Percentiles rank a stretch among this genome's conserved stretches.
phyloP scores from a whole-genome alignment of 1,140 invertebrate species.

The Bursaphelenchus mucronatus region DNA sequence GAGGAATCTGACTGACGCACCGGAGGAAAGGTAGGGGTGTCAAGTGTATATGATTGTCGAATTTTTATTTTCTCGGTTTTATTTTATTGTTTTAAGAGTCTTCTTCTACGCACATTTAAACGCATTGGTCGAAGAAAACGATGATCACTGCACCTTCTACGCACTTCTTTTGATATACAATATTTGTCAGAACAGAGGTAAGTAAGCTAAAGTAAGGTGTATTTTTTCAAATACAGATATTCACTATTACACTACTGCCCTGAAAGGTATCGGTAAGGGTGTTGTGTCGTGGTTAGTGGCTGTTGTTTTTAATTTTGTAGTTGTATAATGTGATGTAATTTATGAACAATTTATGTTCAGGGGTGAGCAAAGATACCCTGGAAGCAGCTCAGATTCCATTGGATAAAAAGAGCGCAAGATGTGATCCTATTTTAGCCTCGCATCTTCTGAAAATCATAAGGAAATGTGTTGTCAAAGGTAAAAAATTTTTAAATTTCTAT shows the following conservation, averaged over 20 bases:
- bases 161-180: conserved; percentile 85
- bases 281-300: conserved; percentile 22
- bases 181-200: conserved; percentile 86
- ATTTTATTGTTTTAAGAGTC: conserved; percentile 66
- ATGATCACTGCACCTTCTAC: conserved; percentile 89
- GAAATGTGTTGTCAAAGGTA: conserved; percentile 23
- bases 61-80: conserved; percentile 61
- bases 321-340: conserved; percentile 11
- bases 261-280: conserved; percentile 1
- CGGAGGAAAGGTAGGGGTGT: conserved; percentile 25
- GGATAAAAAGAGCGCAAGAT: conserved; percentile 40
- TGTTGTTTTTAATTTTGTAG: conserved; percentile 17
- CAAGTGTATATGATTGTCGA: conserved; percentile 10
- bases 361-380: conserved; percentile 37
- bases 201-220: conserved; percentile 9
- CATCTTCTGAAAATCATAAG: conserved; percentile 25
- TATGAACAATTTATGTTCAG: conserved; percentile 28
- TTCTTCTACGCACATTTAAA: conserved; percentile 53
- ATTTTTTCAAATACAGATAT: too few species aligned
- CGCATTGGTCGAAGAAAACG: conserved; percentile 74
- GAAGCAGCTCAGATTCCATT: conserved; percentile 48
- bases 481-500: conserved; percentile 23
- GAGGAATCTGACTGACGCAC: conserved; percentile 15
- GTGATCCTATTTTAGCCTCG: conserved; percentile 30
- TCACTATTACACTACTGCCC: background rate